Percentiles rank a stretch among this genome's conserved stretches.
Evolutionary conservation across 92 coral and sea anemone genomes (phyloP).

Genomic region (Porites divaricata): DNA sequence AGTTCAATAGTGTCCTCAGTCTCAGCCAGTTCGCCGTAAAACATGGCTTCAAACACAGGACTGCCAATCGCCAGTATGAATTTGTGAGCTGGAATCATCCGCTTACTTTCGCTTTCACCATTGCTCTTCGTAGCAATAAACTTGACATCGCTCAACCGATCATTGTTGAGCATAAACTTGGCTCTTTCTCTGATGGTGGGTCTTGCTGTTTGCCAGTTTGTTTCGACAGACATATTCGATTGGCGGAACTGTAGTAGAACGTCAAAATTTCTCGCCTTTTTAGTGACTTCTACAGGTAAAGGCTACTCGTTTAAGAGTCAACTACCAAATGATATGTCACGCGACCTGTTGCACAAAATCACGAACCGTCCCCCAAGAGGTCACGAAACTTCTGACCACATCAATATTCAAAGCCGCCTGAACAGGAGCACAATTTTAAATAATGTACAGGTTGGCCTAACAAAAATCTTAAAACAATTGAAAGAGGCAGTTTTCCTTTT

Average conservation of each 20-base stretch:
- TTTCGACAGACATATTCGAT: neutral
- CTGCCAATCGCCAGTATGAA: slow-evolving; percentile 46
- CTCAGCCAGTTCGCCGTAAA: slow-evolving; percentile 66
- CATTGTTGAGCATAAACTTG: slow-evolving; percentile 67
- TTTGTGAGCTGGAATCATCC: slow-evolving; percentile 42
- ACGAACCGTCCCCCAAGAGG: too few relatives aligned
- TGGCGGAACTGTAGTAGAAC: neutral
- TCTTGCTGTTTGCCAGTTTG: slow-evolving; percentile 68
- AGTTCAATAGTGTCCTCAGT: slow-evolving; percentile 17
- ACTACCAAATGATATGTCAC: too few relatives aligned
- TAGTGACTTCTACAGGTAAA: too few relatives aligned
- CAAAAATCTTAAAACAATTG: too few relatives aligned
- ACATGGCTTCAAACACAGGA: slow-evolving; percentile 77
- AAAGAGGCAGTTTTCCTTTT: too few relatives aligned
- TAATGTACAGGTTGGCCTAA: too few relatives aligned
- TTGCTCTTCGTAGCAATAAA: slow-evolving; percentile 19
- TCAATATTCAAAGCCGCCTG: too few relatives aligned
- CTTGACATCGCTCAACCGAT: slow-evolving; percentile 64
- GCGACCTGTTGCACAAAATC: too few relatives aligned
- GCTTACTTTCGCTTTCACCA: slow-evolving; percentile 9
- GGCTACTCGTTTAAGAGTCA: too few relatives aligned
- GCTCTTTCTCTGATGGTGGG: slow-evolving; percentile 73
- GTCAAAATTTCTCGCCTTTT: too few relatives aligned
- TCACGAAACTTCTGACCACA: too few relatives aligned
- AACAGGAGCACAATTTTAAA: too few relatives aligned